These are phyloP conservation scores for Trissonchulus sp. DNA, from an alignment of 2,888 invertebrate genomes.

Conservation along the genomic window DNA sequence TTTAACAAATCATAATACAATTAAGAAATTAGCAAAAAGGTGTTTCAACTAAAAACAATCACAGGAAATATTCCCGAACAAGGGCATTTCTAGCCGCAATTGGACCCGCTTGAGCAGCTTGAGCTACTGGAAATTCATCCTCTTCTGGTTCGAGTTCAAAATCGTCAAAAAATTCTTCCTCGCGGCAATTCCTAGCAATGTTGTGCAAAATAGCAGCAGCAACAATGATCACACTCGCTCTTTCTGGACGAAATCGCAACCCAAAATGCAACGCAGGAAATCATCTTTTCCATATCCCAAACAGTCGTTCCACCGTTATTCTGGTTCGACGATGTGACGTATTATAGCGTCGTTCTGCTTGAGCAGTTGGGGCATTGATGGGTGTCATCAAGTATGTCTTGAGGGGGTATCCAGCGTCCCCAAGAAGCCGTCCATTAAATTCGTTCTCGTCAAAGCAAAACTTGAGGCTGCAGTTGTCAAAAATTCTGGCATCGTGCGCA, in stretches of 20 bases:
- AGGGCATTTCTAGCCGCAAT: too few relatives aligned
- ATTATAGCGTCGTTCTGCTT: conserved; percentile 37
- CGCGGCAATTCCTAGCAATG: background rate
- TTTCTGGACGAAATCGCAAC: background rate
- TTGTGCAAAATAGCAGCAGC: conserved; percentile 20
- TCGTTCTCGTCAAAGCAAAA: conserved; percentile 30
- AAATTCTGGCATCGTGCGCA: conserved; percentile 39
- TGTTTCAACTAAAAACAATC: too few relatives aligned
- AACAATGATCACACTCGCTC: background rate
- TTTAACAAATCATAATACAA: too few relatives aligned
- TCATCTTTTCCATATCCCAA: conserved; percentile 22
- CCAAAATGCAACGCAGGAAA: conserved; percentile 1
- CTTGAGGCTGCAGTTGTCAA: conserved; percentile 30
- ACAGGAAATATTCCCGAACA: too few relatives aligned
- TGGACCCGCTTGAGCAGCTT: too few relatives aligned
- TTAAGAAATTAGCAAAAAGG: too few relatives aligned
- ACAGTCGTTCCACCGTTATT: conserved; percentile 7
- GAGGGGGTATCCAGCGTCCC: conserved; percentile 47
- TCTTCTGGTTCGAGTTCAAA: too few relatives aligned
- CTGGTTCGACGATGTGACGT: background rate
- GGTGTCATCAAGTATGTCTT: conserved; percentile 45
- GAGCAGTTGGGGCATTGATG: conserved; percentile 38
- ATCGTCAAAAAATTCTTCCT: too few relatives aligned
- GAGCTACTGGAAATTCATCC: too few relatives aligned
- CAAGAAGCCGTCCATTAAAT: conserved; percentile 40